Base-by-base conservation (phyloP, 53 echinoderm and acorn worm genomes). In the Apostichopus leukothele region DNA sequence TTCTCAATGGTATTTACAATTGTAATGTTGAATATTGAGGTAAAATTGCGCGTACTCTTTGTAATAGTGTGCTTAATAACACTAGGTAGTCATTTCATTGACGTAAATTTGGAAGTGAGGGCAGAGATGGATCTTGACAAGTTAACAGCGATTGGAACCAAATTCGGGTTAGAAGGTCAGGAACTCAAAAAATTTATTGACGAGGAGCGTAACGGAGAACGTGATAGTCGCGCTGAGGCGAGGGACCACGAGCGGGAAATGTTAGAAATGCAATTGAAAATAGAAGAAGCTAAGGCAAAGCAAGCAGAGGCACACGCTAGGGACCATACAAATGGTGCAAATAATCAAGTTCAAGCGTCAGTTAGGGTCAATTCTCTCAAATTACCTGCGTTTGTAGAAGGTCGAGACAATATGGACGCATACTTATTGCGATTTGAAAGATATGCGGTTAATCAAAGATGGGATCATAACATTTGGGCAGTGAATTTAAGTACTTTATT, bases 341-440 rank as follows among this genome's bases (percentile, higher is more conserved):
- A n/a, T 8, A 3, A 7, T n/a, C n/a, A 13, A 26, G 14, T 77
- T 22, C 5, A 3, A 14, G 13, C 4, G 50, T 23, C 13, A 5
- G 50, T 77, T 27, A 57, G 4, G 75, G 75, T 12, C 50, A 18
- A n/a, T n/a, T n/a, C n/a, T 10, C 75, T 75, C 6, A 22, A 53
- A 6, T 75, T 88, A 6, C 75, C 52, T 6, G 4, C 5, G 7
- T 88, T 88, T 87, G 88, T 19, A 11, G 88, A 88, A 75, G 11
- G 18, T 20, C 51, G 52, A 74, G 53, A 88, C 61, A 88, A 88
- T 52, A 74, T 88, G 1, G 88, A 88, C 75, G 52, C 74, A 5
- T 88, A 73, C 23, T 7, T 74, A 16, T n/a, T 7, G 26, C 1
- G 75, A 51, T 73, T 73, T 26, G 88, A 88, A 75, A 3, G 88